Evolutionary conservation across 2,888 invertebrate genomes (phyloP).

Genomic region (Ischnus inquisitorius): DNA sequence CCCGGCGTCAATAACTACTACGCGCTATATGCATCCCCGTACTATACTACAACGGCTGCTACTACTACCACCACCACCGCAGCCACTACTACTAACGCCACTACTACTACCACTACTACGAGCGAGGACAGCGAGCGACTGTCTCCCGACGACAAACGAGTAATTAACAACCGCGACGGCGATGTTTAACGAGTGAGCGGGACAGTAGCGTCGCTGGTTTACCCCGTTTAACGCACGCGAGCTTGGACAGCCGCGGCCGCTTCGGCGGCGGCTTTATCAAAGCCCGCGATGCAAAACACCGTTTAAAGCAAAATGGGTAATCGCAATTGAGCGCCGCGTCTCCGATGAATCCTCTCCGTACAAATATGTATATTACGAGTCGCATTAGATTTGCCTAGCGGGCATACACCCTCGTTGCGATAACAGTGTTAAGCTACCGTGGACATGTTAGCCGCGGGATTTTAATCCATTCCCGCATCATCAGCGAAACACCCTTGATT

Average conservation of each 20-base stretch:
- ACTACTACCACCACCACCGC: neutral
- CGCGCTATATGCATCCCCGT: slow-evolving; percentile 27
- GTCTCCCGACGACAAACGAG: slow-evolving; percentile 9
- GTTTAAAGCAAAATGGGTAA: neutral
- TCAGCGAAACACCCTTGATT: neutral
- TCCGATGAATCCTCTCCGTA: neutral
- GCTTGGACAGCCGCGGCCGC: neutral
- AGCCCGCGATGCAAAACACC: neutral
- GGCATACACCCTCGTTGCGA: no score
- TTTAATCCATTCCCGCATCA: slow-evolving; percentile 1
- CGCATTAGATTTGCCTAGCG: no score
- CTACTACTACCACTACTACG: neutral
- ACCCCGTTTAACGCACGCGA: slow-evolving; percentile 11
- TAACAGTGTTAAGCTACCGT: no score
- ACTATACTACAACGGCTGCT: slow-evolving; percentile 36
- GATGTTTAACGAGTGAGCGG: slow-evolving; percentile 30
- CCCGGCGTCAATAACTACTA: slow-evolving; percentile 48
- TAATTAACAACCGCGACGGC: slow-evolving; percentile 30
- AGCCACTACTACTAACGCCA: neutral
- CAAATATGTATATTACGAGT: no score
- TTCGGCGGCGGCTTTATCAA: neutral
- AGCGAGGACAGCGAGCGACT: neutral
- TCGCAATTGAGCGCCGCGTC: neutral
- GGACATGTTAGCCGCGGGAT: neutral
- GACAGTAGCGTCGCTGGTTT: slow-evolving; percentile 1